Evolutionary conservation across 2,888 invertebrate genomes (phyloP), one percentile per base, ranked within the genome.

Genomic region (Drosophila hamatofila): DNA sequence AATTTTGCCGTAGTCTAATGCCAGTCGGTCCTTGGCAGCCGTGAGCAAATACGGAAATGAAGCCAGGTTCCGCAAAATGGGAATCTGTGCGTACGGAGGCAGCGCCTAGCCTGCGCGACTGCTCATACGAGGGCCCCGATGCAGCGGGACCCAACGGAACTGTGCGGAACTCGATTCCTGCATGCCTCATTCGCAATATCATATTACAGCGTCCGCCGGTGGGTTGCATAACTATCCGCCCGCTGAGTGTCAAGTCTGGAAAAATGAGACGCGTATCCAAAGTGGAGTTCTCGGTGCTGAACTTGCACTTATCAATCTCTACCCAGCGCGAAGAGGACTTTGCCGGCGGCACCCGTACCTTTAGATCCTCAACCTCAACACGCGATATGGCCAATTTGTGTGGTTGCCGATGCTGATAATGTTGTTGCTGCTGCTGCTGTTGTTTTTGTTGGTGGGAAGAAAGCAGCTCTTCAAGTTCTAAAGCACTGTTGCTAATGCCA

Each of bases 1-100:
- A 93, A 57, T 92, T 93, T 71, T 91, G 91, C 0, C 93, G 88
- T 27, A 91, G 72, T 39, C 91, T 87, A 12, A 91, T 90, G 14
- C 91, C 91, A 33, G 81, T 87, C 5, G 91, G 91, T 59, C 91
- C 95, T 84, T 96, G 95, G 86, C 97, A 97, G 0, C 96, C 96
- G 77, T 97, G 97, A 0, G 97, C 97, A 87, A 97, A 97, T 0
- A 97, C 96, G 49, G 97, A 97, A 39, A 97, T 96, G 83, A 97
- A 97, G 16, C 97, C 96, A 0, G 97, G 97, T 83, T 97, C 97
- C 0, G 97, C 94, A 86, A 97, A 97, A 90, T 96, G 96, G 0
- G 97, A 96, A 88, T 96, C 96, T 0, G 96, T 96, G 91, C 96
- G 95, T 23, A 93, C 92, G 0, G 93, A 91, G 14, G 93, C 92